Evolutionary conservation across 2,888 invertebrate genomes (phyloP).

Genomic region (Chloroclysta siterata): DNA sequence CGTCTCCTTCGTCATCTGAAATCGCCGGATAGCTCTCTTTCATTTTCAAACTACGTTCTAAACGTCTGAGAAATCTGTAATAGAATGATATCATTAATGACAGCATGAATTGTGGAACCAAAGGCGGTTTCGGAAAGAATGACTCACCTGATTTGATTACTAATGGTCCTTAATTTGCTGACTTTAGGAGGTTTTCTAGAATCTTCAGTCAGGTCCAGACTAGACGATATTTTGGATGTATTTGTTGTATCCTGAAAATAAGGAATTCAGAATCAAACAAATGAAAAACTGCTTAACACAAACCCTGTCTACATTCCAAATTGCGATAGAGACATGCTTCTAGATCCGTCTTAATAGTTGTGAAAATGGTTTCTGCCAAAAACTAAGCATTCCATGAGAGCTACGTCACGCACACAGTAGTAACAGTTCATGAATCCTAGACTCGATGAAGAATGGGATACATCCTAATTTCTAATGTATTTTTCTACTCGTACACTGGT

Average conservation of each 20-base stretch:
- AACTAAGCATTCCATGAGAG: constrained; percentile 32
- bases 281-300: background rate
- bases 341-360: constrained; percentile 24
- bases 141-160: constrained; percentile 90
- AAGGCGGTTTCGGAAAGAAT: background rate
- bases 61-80: constrained; percentile 87
- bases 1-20: constrained; percentile 85
- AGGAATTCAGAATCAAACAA: background rate
- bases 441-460: constrained; percentile 24
- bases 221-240: constrained; percentile 86
- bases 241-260: constrained; percentile 76
- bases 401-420: constrained; percentile 22
- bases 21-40: constrained; percentile 86
- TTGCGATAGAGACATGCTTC: constrained; percentile 32
- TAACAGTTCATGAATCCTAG: constrained; percentile 26
- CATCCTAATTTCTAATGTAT: constrained; percentile 21
- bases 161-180: constrained; percentile 88
- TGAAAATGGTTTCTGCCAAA: constrained; percentile 25
- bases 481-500: constrained; percentile 29
- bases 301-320: constrained; percentile 10
- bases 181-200: constrained; percentile 85
- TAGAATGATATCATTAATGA: constrained; percentile 27
- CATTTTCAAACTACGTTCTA: constrained; percentile 89
- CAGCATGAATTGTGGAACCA: background rate
- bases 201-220: constrained; percentile 83